Evolutionary conservation across 2,113 vertebrate genomes (phyloP).

Genomic region (Rhinogobius similis): DNA sequence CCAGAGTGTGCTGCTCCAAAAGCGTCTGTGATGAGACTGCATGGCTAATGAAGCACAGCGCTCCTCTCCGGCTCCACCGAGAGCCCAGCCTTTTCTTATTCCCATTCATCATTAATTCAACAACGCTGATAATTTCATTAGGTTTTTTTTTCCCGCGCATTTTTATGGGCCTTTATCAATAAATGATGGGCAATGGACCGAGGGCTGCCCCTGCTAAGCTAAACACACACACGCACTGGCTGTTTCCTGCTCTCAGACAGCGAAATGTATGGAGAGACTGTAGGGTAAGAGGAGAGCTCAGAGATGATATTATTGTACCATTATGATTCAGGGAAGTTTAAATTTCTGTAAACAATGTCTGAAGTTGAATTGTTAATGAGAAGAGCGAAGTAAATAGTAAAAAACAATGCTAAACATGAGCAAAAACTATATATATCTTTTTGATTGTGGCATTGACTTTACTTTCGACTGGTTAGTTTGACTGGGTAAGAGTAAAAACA

Average conservation of each 20-base stretch:
- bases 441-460: too few relatives aligned
- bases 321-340: not conserved
- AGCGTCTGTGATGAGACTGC: constrained; percentile 89
- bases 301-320: too few relatives aligned
- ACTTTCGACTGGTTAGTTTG: too few relatives aligned
- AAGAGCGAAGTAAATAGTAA: too few relatives aligned
- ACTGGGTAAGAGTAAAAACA: too few relatives aligned
- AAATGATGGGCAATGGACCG: constrained; percentile 90
- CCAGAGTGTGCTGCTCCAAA: constrained; percentile 84
- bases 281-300: too few relatives aligned
- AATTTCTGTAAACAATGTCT: too few relatives aligned
- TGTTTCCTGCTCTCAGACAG: constrained; percentile 31
- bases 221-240: constrained; percentile 65
- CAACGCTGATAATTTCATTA: constrained; percentile 99
- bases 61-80: constrained; percentile 77
- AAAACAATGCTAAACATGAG: too few relatives aligned
- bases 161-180: constrained; percentile 86
- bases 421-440: too few relatives aligned
- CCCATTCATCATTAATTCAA: constrained; percentile 99
- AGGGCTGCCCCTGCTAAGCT: constrained; percentile 81
- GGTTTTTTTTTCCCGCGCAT: constrained; percentile 73
- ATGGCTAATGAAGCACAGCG: constrained; percentile 88
- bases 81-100: constrained; percentile 92
- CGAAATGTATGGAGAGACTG: constrained; percentile 25
- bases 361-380: too few relatives aligned